Evolutionary conservation across 2,888 invertebrate species (phyloP), one percentile per base, ranked within the genome.

Genomic region (Drosophila lacicola): DNA sequence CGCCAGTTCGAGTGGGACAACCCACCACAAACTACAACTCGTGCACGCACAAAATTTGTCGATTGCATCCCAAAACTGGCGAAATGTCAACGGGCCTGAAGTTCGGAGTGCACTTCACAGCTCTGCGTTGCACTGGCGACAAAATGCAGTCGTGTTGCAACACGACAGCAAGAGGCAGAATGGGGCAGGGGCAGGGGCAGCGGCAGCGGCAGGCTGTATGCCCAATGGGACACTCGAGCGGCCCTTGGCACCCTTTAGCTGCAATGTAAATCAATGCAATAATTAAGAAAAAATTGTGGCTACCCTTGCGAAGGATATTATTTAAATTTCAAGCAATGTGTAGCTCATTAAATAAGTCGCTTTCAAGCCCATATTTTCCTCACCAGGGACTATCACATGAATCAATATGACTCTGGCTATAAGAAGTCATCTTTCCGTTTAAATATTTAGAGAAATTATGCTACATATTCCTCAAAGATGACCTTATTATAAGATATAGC

Each of bases 1-100:
- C 37, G 70, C 58, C 63, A 41, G 33, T 33, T 46, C 33, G 58
- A 60, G 70, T 50, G 76, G 55, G 45, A 56, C 58, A 70, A 61
- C 77, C 34, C 67, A 88, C 83, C 83, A 63, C 83, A 84, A 84
- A 84, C 83, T 89, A 84, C 83, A 84, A 60, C 84, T 84, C 89
- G 71, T 87, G 83, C 83, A 84, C 83, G 83, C 89, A 65, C 79
- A 60, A 60, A 69, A 65, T 66, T 67, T 69, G 53, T 69, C 63
- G 63, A 72, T 72, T 67, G 74, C 68, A 60, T 49, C 64, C 78
- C 68, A 64, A 54, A 70, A 56, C 74, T 83, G 88, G 73, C 79
- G 68, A 82, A 88, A 70, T 83, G 84, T 87, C 84, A 89, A 80
- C 71, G 67, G 66, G 51, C 49, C 41, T 29, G 39, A 39, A 69